Conservation (phyloP, 2,113 vertebrate genomes). For the Podiceps cristatus region DNA sequence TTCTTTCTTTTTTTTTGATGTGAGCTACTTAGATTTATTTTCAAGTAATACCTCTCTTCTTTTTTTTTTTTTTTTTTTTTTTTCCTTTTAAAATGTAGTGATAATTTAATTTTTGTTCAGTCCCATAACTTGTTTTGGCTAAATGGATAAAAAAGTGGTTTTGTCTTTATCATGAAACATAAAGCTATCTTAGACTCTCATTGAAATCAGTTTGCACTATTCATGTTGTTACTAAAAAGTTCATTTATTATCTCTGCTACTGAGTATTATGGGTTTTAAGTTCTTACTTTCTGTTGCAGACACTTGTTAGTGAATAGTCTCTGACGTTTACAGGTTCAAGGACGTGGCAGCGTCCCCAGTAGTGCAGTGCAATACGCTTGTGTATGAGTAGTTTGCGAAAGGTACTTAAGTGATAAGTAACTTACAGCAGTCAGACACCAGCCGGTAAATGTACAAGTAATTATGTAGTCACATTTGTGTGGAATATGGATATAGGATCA, state of each 20-base stretch:
- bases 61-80: not conserved
- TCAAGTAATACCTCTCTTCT: not conserved
- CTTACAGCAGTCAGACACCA: not conserved
- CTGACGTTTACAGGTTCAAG: not conserved
- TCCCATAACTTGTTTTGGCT: not conserved
- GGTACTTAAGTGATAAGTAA: not conserved
- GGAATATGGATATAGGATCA: not conserved
- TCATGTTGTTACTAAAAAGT: not conserved
- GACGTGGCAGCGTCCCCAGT: not conserved
- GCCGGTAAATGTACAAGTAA: not conserved
- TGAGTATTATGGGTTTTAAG: not conserved
- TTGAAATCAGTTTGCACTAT: not conserved
- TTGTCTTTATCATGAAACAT: not conserved
- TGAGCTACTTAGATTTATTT: not conserved
- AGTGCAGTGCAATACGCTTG: not conserved
- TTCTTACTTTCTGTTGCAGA: not conserved
- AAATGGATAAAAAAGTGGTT: not conserved
- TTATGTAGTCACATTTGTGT: not conserved
- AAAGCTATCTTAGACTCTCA: not conserved
- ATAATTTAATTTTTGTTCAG: not conserved
- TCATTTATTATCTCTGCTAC: not conserved
- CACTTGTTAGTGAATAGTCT: not conserved
- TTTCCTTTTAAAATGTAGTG: not conserved
- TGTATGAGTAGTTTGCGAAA: not conserved
- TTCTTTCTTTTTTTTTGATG: not conserved